These are phyloP conservation scores for Hypomecis punctinalis DNA, from an alignment of 2,888 invertebrate species.

Conservation along the genomic window DNA sequence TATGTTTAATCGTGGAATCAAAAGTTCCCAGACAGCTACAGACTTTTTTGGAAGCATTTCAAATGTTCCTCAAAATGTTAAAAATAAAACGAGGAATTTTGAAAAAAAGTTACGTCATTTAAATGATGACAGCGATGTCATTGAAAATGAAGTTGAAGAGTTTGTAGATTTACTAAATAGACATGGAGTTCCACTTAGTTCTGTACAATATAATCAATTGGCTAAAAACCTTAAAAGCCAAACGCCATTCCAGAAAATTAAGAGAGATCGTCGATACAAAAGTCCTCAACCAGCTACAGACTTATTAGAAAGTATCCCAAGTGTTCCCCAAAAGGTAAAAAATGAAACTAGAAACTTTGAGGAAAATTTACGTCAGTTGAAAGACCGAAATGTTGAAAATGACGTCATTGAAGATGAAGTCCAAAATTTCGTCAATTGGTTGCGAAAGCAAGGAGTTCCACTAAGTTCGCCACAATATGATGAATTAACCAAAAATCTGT, in stretches of 20 bases:
- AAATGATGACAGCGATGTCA: neutral
- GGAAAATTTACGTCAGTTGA: neutral
- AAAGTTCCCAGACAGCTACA: too few species aligned
- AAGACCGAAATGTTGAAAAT: neutral
- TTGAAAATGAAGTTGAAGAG: neutral
- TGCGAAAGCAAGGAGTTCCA: neutral
- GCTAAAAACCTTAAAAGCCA: neutral
- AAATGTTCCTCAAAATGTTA: too few species aligned
- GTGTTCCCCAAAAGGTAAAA: neutral
- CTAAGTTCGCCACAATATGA: neutral
- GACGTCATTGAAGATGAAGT: slow-evolving; percentile 6
- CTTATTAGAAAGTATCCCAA: neutral
- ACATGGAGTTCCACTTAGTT: neutral
- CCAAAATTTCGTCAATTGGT: neutral
- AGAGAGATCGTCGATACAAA: neutral
- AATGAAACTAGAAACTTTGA: too few species aligned
- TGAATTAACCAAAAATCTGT: neutral
- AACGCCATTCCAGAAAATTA: neutral
- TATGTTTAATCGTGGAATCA: too few species aligned
- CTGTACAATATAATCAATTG: neutral
- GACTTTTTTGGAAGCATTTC: too few species aligned
- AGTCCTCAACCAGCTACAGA: neutral
- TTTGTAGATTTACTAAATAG: neutral
- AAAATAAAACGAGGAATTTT: too few species aligned
- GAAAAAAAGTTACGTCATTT: too few species aligned